phyloP scores from a whole-genome alignment of 2,113 vertebrate genomes.

The Podiceps cristatus region DNA sequence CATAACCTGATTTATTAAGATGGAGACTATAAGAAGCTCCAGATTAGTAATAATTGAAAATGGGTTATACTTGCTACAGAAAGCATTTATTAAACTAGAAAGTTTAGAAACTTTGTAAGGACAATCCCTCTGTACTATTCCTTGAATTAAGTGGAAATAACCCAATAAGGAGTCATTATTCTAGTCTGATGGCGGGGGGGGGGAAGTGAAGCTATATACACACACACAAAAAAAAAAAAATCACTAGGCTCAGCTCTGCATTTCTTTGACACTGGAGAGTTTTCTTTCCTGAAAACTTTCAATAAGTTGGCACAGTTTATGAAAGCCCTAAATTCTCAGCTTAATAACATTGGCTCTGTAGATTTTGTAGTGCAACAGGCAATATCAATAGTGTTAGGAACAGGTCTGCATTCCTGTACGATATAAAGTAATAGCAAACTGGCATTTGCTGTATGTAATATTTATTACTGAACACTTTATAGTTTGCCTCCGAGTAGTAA shows the following conservation, averaged over 20 bases:
- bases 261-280: not conserved
- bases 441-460: not conserved
- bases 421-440: not conserved
- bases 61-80: not conserved
- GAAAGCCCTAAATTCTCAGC: not conserved
- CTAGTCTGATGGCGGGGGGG: not conserved
- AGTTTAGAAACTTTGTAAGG: not conserved
- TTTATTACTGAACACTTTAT: not conserved
- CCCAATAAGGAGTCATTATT: not conserved
- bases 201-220: not conserved
- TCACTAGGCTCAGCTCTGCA: not conserved
- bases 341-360: not conserved
- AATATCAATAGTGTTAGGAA: not conserved
- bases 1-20: conserved; percentile 2
- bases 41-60: not conserved
- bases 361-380: not conserved
- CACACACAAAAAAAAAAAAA: fast-evolving
- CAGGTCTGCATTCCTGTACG: not conserved
- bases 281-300: not conserved
- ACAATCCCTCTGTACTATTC: not conserved
- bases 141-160: not conserved
- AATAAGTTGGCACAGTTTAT: not conserved
- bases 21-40: not conserved
- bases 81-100: not conserved
- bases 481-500: not conserved